Evolutionary conservation across 2,113 vertebrate species (phyloP).

Genomic region (Pantherophis guttatus): DNA sequence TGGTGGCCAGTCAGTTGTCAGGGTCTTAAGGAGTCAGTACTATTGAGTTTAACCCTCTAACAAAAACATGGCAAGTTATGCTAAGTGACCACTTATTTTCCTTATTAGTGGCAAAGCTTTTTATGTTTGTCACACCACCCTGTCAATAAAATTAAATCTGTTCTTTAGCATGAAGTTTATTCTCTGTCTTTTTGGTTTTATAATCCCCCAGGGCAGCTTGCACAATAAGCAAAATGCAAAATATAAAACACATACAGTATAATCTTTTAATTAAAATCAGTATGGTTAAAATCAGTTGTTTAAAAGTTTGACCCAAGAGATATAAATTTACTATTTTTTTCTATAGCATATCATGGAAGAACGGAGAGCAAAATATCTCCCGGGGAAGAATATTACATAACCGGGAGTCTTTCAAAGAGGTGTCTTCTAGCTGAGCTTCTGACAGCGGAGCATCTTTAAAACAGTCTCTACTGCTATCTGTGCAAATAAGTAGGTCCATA

Average conservation of each 20-base stretch:
- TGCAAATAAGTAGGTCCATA: background rate
- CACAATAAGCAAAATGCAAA: background rate
- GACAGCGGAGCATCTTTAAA: background rate
- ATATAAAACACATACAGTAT: background rate
- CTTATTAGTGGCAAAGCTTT: background rate
- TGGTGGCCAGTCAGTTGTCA: background rate
- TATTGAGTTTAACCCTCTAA: background rate
- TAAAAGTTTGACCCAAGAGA: background rate
- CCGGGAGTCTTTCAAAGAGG: background rate
- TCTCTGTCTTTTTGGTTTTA: background rate
- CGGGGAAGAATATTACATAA: background rate
- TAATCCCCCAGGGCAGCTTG: background rate
- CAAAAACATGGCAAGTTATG: background rate
- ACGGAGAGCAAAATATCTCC: background rate
- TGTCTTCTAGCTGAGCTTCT: background rate
- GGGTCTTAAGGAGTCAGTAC: background rate
- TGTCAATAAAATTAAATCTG: background rate
- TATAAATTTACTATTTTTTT: background rate
- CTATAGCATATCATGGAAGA: background rate
- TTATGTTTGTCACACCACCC: too few species aligned
- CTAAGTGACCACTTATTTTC: background rate
- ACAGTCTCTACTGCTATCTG: background rate
- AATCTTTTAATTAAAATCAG: background rate
- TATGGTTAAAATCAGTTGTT: background rate
- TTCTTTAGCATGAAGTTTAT: background rate